Base-by-base conservation (phyloP, 2,113 vertebrate species). In the Pomatostomus ruficeps region DNA sequence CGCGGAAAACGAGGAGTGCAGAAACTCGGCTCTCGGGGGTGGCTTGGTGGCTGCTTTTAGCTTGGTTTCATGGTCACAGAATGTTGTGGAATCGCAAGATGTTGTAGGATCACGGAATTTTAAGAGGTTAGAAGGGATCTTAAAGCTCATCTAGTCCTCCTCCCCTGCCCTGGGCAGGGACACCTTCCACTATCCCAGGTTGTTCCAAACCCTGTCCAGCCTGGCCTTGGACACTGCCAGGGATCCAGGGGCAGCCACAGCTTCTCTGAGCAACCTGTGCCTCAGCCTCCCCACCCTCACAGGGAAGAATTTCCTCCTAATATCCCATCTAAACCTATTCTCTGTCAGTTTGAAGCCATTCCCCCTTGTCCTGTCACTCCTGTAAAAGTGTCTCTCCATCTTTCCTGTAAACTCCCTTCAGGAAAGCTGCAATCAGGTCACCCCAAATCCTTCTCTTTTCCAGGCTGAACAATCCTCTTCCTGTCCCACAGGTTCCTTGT, bases 191-290 rank as follows among this genome's bases (percentile, higher is more conserved):
- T 40, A 10, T 8, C 20, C 45, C 51, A 66, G n/a, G 14, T 1
- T 72, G 25, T 17, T 52, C 29, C 22, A 40, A 22, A 7, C n/a
- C 14, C 40, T 0, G 0, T 59, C 45, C 29, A 78, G 0, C 12
- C 21, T 52, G 25, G 10, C 10, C 29, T 23, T 26, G 29, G 6
- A 6, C 25, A 28, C 4, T 52, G 26, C 31, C 45, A 78, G 59
- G 51, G 66, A 42, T 73, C 28, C 40, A 55, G 29, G 3, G 25
- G 6, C 38, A 46, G 29, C 29, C 46, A n/a, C 61, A 82, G 40
- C n/a, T 61, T 40, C 46, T 31, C n/a, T 75, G n/a, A 11, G 1
- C 5, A 40, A 0, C 24, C 7, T 59, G n/a, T 61, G 46, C 46
- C 8, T 46, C 1, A 11, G 17, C 11, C 29, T 68, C 21, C 1